phyloP scores from a whole-genome alignment of 2,888 invertebrate genomes.

The Portevinia maculata region DNA sequence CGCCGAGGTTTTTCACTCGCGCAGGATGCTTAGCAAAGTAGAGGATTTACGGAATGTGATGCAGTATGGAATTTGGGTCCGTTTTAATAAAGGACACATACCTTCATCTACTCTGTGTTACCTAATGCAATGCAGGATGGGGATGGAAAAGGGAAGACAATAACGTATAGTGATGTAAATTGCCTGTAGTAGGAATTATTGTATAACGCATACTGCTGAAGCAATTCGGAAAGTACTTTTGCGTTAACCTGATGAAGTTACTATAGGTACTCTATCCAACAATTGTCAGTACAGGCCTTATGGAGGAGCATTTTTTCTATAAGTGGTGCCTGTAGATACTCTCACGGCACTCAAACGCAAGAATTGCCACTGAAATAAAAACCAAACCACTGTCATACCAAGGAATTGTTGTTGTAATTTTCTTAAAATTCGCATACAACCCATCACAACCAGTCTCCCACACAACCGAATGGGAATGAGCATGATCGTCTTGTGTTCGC shows the following conservation, averaged over 20 bases:
- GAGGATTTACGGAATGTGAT: slow-evolving; percentile 30
- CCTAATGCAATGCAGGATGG: slow-evolving; percentile 10
- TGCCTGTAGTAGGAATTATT: slow-evolving; percentile 64
- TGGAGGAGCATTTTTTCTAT: too few species aligned
- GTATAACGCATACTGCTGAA: slow-evolving; percentile 59
- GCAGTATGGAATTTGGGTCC: slow-evolving; percentile 54
- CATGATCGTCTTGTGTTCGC: too few species aligned
- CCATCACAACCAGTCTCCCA: too few species aligned
- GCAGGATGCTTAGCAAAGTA: slow-evolving; percentile 37
- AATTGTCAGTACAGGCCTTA: too few species aligned
- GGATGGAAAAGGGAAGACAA: background rate
- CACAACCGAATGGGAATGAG: too few species aligned
- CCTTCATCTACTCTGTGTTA: slow-evolving; percentile 19
- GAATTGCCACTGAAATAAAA: too few species aligned
- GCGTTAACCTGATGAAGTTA: slow-evolving; percentile 51
- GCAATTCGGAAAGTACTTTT: slow-evolving; percentile 46
- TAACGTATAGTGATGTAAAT: background rate
- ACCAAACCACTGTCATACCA: too few species aligned
- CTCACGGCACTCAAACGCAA: too few species aligned
- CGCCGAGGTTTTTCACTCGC: slow-evolving; percentile 26
- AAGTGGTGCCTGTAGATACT: too few species aligned
- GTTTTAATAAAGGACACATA: slow-evolving; percentile 70
- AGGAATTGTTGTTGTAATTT: too few species aligned
- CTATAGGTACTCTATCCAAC: too few species aligned
- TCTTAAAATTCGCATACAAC: too few species aligned